Evolutionary conservation across 2,113 vertebrate species (phyloP).

Genomic region (Varanus salvator): DNA sequence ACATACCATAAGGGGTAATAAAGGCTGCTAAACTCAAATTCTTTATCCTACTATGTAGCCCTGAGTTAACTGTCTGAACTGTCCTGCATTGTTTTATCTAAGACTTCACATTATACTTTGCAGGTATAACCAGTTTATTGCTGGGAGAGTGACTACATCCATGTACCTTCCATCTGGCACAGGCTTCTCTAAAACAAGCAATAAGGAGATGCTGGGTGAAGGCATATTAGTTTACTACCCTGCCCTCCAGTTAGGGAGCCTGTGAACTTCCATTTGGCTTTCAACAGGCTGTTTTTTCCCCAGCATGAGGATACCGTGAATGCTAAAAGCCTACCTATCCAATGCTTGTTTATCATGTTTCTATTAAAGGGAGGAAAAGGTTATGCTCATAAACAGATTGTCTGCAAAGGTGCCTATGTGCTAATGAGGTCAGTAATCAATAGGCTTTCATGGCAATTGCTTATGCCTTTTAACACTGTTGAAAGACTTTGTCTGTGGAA

Average conservation of each 20-base stretch:
- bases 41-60: neutral
- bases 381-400: neutral
- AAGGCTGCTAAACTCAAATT: neutral
- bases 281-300: neutral
- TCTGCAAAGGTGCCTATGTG: neutral
- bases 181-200: neutral
- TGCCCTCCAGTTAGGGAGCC: neutral
- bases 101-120: neutral
- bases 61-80: neutral
- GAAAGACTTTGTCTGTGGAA: neutral
- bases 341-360: neutral
- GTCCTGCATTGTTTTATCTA: neutral
- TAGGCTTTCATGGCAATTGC: neutral
- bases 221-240: neutral
- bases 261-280: neutral
- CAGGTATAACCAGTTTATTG: neutral
- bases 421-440: neutral
- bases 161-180: neutral
- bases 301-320: neutral
- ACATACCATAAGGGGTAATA: neutral
- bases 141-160: neutral
- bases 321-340: neutral
- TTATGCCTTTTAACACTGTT: neutral
- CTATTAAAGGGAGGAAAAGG: neutral
- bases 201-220: neutral